These are phyloP conservation scores for Antitype chi DNA, from an alignment of 2,888 invertebrate genomes.

Conservation along the genomic window DNA sequence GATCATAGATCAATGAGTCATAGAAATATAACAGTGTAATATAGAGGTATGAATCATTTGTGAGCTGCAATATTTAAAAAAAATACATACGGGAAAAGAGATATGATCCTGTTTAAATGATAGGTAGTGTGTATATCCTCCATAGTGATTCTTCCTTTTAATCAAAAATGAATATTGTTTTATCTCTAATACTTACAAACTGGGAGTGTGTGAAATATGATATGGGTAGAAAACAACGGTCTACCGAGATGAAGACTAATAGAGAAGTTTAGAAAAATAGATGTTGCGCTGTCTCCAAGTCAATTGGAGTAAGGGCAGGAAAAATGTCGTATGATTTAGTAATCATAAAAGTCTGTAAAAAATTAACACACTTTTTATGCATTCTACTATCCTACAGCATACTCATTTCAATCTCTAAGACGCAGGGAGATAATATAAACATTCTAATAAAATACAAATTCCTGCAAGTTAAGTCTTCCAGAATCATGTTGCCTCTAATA, in stretches of 20 bases:
- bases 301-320: background rate
- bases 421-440: background rate
- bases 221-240: background rate
- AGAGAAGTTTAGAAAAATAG: background rate
- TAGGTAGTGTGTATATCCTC: background rate
- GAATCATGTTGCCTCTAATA: slow-evolving; percentile 1
- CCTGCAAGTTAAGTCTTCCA: background rate
- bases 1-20: background rate
- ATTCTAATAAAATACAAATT: slow-evolving; percentile 12
- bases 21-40: background rate
- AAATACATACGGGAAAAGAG: background rate
- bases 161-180: background rate
- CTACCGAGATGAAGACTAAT: background rate
- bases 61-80: background rate
- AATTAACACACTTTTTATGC: too few species aligned
- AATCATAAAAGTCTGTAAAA: background rate
- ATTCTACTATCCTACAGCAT: background rate
- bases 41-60: background rate
- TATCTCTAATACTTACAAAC: background rate
- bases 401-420: slow-evolving; percentile 6
- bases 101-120: background rate
- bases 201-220: background rate
- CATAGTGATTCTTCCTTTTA: background rate
- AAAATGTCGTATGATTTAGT: background rate
- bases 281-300: background rate